A percentile compares a stretch with the other conserved stretches of the same genome.
These are phyloP conservation scores for Alethe diademata DNA, from an alignment of 2,113 vertebrate genomes.

Conservation along the genomic window DNA sequence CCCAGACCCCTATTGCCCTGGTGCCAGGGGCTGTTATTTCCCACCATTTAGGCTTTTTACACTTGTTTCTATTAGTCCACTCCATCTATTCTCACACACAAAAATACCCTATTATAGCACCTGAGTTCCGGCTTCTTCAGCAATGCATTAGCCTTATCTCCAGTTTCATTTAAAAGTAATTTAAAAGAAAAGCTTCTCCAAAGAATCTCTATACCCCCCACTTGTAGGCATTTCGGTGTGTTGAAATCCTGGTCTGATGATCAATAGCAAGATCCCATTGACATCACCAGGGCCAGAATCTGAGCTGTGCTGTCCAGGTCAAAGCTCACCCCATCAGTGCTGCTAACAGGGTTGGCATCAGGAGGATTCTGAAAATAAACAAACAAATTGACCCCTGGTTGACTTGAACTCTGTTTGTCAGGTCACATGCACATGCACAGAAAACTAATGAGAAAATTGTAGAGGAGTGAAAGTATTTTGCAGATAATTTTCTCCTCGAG, in stretches of 20 bases:
- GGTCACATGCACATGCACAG: background rate
- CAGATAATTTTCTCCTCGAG: background rate
- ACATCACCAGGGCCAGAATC: background rate
- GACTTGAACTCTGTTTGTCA: background rate
- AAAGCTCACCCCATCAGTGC: background rate
- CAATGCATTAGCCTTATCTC: background rate
- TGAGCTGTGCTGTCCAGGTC: background rate
- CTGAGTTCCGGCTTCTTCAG: background rate
- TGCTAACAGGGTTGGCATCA: background rate
- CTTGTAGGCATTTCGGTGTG: background rate
- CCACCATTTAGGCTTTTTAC: background rate
- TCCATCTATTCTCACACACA: background rate
- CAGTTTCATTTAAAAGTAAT: background rate
- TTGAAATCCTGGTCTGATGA: background rate
- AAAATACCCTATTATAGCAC: background rate
- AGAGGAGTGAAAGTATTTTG: background rate
- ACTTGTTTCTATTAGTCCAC: background rate
- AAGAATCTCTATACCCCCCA: background rate
- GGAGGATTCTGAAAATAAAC: background rate
- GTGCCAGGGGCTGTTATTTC: background rate
- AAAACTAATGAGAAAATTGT: background rate
- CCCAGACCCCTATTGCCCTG: background rate
- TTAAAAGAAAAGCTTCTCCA: background rate
- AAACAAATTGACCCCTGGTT: background rate
- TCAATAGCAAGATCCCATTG: background rate